phyloP scores from a whole-genome alignment of 1,140 invertebrate species.

The Stratiolaelaps scimitus region DNA sequence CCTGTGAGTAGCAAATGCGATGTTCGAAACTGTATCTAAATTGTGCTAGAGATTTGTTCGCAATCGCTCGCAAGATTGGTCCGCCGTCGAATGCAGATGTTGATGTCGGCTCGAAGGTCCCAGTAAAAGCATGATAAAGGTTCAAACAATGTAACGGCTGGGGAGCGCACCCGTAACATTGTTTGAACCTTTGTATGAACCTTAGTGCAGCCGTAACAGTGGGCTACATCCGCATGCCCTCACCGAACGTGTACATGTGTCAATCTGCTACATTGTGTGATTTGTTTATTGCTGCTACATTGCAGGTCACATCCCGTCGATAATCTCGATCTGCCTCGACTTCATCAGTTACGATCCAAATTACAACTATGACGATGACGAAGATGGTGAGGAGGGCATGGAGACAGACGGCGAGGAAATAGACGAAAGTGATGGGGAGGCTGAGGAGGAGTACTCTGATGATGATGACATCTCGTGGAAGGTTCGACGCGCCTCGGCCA shows the following conservation, averaged over 20 bases:
- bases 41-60: not conserved
- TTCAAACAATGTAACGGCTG: no score
- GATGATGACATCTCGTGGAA: conserved; percentile 99
- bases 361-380: conserved; percentile 87
- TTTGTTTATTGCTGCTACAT: conserved; percentile 28
- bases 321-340: conserved; percentile 72
- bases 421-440: conserved; percentile 53
- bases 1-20: conserved; percentile 41
- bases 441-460: conserved; percentile 88
- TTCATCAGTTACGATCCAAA: conserved; percentile 97
- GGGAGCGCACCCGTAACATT: no score
- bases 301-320: conserved; percentile 43
- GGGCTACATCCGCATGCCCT: not conserved
- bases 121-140: no score
- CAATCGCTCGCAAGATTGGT: not conserved
- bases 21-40: no score
- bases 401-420: conserved; percentile 54
- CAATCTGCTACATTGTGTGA: not conserved
- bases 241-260: not conserved
- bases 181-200: no score
- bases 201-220: no score
- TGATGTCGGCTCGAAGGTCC: no score
- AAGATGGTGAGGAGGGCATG: conserved; percentile 48
- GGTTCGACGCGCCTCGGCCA: conserved; percentile 79
- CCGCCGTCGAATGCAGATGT: no score